Evolutionary conservation across 92 coral and sea anemone genomes (phyloP).

Genomic region (Porites rus): DNA sequence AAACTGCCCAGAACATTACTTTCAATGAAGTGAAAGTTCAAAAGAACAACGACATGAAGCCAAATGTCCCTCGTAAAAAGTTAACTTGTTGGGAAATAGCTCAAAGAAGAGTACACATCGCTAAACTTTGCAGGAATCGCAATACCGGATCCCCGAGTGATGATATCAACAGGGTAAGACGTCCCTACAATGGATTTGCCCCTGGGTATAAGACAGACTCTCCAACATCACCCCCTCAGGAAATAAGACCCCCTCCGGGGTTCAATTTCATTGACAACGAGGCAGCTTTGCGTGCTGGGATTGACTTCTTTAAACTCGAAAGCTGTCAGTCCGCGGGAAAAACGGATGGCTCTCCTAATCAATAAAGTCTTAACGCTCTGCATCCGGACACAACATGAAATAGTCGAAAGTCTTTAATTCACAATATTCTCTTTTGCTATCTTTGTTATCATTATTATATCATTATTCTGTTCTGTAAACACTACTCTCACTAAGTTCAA

Average conservation of each 20-base stretch:
- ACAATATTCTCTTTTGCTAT: not conserved
- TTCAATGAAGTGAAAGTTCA: not conserved
- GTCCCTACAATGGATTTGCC: not conserved
- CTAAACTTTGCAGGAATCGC: not conserved
- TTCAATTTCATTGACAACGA: not conserved
- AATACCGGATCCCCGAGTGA: not conserved
- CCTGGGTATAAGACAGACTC: constrained; percentile 1
- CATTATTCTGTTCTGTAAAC: not conserved
- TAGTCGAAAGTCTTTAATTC: not conserved
- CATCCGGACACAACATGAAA: not conserved
- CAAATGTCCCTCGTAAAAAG: not conserved
- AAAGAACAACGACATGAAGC: not conserved
- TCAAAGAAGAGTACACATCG: not conserved
- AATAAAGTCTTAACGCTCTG: not conserved
- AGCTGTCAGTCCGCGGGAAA: not conserved
- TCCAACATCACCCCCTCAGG: not conserved
- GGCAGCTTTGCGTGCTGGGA: constrained; percentile 3
- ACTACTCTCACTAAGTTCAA: not conserved
- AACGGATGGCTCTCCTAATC: not conserved
- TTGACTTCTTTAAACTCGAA: not conserved
- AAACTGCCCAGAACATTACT: not conserved
- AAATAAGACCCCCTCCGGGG: not conserved
- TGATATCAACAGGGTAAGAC: not conserved
- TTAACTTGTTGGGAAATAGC: constrained; percentile 8
- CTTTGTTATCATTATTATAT: not conserved